Conservation (phyloP, 2,888 invertebrate genomes). For the Agapetus fuscipes region DNA sequence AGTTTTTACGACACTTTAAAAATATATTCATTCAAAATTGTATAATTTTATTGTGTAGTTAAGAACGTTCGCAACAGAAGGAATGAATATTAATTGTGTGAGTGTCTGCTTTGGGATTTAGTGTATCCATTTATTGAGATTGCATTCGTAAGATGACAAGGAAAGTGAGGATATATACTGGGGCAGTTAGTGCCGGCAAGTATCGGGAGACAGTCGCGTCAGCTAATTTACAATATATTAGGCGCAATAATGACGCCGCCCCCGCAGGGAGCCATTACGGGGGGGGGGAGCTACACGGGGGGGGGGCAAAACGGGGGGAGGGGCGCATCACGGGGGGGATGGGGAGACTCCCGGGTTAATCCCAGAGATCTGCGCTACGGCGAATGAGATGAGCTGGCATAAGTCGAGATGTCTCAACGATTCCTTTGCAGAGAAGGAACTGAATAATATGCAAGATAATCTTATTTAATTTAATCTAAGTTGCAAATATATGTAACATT, state of each 20-base stretch:
- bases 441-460: no score
- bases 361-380: conserved; percentile 13
- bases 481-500: no score
- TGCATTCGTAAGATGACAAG: not conserved
- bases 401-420: conserved; percentile 13
- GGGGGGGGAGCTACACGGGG: no score
- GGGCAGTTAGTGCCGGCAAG: not conserved
- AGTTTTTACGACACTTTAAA: no score
- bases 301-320: not conserved
- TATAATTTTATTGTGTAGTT: no score
- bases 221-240: conserved; percentile 18
- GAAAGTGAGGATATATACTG: no score
- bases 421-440: no score
- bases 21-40: no score
- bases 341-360: conserved; percentile 5
- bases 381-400: conserved; percentile 15
- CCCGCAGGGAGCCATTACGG: conserved; percentile 12
- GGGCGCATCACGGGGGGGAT: not conserved
- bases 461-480: no score
- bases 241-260: conserved; percentile 14
- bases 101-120: no score
- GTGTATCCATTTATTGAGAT: not conserved
- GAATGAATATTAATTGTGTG: no score
- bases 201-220: not conserved
- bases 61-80: no score